Evolutionary conservation across 2,113 vertebrate species (phyloP), one percentile per base, ranked within the genome.

Genomic region (Sander vitreus): DNA sequence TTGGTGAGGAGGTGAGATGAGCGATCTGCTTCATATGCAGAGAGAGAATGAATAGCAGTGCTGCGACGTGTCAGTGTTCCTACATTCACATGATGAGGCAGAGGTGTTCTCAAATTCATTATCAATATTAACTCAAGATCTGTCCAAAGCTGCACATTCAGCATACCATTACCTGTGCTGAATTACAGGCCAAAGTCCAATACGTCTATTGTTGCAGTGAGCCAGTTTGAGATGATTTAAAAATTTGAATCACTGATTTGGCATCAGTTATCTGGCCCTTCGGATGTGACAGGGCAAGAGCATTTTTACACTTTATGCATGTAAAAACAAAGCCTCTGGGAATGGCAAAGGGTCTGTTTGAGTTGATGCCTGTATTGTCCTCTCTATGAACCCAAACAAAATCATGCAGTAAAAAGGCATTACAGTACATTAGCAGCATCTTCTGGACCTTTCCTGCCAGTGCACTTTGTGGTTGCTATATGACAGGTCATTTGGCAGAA

Each of bases 101-200:
- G 80, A 87, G 78, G 12, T 92, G 75, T 80, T 80, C n/a, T 73
- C 23, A 74, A 76, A 89, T 30, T 89, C 48, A 73, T 59, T 70
- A 70, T 69, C 71, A 58, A 78, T 76, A 78, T 73, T 47, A 85
- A 51, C 33, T 76, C 45, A 43, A 57, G 74, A 54, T 76, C 58
- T 53, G 36, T 75, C 68, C 39, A 15, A 0, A 77, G 55, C 21
- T 23, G 76, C 67, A 57, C 50, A 64, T 60, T 83, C 75, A 77
- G 67, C 23, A 50, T 39, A 33, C 23, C 33, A 64, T 72, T 66
- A 70, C 33, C 43, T 15, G 18, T 16, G 23, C n/a, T 57, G 53
- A 74, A 72, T 71, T 51, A 70, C 45, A 12, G n/a, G 15, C 16
- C 51, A 30, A 23, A 77, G 12, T 2, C 60, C n/a, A 48, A 57